Evolutionary conservation across 2,888 invertebrate species (phyloP), one percentile per base, ranked within the genome.

Genomic region (Bimastos eiseni): DNA sequence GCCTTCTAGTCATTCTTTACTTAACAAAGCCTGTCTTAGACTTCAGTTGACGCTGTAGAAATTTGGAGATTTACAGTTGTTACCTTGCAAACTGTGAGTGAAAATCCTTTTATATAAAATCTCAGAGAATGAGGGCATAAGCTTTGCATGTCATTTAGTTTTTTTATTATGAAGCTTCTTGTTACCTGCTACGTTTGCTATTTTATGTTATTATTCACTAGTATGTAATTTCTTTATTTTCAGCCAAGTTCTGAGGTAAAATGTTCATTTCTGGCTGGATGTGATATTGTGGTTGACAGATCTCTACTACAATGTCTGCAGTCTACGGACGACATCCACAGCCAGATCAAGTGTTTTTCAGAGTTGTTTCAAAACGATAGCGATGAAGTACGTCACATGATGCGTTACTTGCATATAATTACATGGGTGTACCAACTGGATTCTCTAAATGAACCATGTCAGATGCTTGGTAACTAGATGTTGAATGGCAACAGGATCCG

Each of bases 251-350:
- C 34, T 34, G 86, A 36, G 21, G 86, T 86, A 37, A 86, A 86
- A 86, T 37, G 86, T 34, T 36, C 36, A 36, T 86, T 86, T 37
- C 86, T 86, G 86, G 86, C 86, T 33, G 86, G 86, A 86, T 86
- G 86, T 86, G 86, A 86, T 37, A 86, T 86, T 24, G 37, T 86
- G 30, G 86, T 86, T 33, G 86, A 86, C 37, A 36, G 86, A 86
- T 86, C 86, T 17, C 86, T 86, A 33, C 86, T n/a, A 17, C 86
- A 86, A 36, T 86, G 86, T 11, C 37, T 86, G 86, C 34, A 86
- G 19, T 86, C 37, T 24, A 37, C 86, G 30, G 86, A 86, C 24
- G 37, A 36, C 37, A 34, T 86, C 21, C 86, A 86, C 34, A 86
- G 37, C 86, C 86, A 86, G 86, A 86, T 86, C 36, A 86, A 86